These are phyloP conservation scores for Arothron firmamentum DNA, from an alignment of 2,113 vertebrate genomes.

Conservation along the genomic window DNA sequence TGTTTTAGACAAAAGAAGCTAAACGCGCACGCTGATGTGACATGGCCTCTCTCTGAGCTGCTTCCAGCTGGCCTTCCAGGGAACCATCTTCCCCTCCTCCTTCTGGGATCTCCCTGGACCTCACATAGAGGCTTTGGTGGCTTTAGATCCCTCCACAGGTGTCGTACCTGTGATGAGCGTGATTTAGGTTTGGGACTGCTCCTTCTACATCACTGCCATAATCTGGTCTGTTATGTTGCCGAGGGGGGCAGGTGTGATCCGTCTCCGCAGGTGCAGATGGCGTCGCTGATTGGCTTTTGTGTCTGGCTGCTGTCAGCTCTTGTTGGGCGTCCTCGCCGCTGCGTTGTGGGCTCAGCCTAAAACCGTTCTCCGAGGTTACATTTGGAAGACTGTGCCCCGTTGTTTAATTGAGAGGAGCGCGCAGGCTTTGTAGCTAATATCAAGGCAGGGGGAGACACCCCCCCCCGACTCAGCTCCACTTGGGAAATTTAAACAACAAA, in stretches of 20 bases:
- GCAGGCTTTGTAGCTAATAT: slow-evolving; percentile 36
- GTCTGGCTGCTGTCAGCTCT: neutral
- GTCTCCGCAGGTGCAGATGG: slow-evolving; percentile 57
- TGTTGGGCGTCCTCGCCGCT: too few relatives aligned
- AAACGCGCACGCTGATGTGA: too few relatives aligned
- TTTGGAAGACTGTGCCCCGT: neutral
- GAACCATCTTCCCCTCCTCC: slow-evolving; percentile 32
- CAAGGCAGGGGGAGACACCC: slow-evolving; percentile 27
- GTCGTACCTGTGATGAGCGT: slow-evolving; percentile 62
- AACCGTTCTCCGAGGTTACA: slow-evolving; percentile 1
- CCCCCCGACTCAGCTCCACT: slow-evolving; percentile 57
- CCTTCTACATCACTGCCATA: slow-evolving; percentile 37
- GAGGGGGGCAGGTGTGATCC: slow-evolving; percentile 51
- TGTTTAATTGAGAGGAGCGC: slow-evolving; percentile 28
- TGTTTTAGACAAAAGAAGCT: too few relatives aligned
- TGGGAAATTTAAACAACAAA: slow-evolving; percentile 67
- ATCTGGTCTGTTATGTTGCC: slow-evolving; percentile 61
- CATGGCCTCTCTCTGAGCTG: too few relatives aligned
- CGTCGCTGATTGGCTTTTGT: slow-evolving; percentile 21
- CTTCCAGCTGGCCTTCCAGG: slow-evolving; percentile 41
- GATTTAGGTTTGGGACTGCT: slow-evolving; percentile 36
- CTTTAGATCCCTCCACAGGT: slow-evolving; percentile 63
- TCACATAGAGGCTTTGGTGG: slow-evolving; percentile 7
- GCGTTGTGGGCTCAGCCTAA: neutral
- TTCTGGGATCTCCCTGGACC: slow-evolving; percentile 62